Evolutionary conservation across 2,797 vertebrate species (phyloP), one percentile per base, ranked within the genome.

Genomic region (Anniella stebbinsi): DNA sequence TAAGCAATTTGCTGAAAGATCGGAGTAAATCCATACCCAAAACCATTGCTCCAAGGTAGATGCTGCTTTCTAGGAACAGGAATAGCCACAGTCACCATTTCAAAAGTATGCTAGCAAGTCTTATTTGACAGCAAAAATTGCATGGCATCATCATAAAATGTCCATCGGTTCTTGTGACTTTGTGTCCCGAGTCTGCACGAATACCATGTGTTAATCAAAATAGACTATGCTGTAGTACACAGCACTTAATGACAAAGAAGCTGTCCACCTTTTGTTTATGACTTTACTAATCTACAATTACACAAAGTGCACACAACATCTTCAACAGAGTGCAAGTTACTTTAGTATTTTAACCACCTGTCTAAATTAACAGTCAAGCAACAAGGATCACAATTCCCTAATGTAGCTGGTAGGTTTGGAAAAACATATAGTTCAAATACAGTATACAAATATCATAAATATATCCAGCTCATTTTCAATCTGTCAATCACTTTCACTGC

Each of bases 341-440:
- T 51, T 38, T 60, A 45, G 7, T 81, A 28, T 69, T 70, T 72
- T 45, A 57, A 88, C 3, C 36, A 72, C 3, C 28, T 73, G 25
- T 45, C 48, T 3, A 72, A 80, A 63, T 36, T 36, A 75, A 51
- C 86, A 66, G 67, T 86, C 33, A 89, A 88, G 51, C 48, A 93
- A 89, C 0, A 28, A 21, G n/a, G 84, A 12, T 6, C 90, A 86
- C 60, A 66, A 88, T 69, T 36, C 36, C 38, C 45, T 18, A 51
- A 18, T 25, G 8, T 85, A 23, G 48, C 36, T 17, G 77, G 21
- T 2, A 45, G 11, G 36, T 0, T 4, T 23, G 17, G 78, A 60
- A 33, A 80, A 80, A 18, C 18, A 36, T 48, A 48, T 60, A n/a
- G 18, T 23, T 36, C 45, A 45, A 80, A 60, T 30, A 36, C 6